Base-by-base conservation (phyloP, 1,140 invertebrate genomes). In the Drosophila tsacasi region DNA sequence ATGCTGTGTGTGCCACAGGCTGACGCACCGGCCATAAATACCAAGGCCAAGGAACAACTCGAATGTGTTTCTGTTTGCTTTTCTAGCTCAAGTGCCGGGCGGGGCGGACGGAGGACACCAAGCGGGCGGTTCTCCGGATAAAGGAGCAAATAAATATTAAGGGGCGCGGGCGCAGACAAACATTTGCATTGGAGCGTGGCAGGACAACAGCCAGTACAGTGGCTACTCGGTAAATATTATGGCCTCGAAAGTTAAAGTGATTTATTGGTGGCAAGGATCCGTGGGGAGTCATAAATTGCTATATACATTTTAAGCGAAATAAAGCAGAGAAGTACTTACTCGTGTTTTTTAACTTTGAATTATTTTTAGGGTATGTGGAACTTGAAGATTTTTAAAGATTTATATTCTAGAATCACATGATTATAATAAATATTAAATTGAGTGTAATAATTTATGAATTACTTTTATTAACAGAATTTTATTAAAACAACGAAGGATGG, bases 31-130 rank as follows among this genome's bases (percentile, higher is more conserved):
- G 76, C 59, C 81, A 89, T 85, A 85, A 86, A 86, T 86, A 85
- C 62, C 74, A 89, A 89, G 81, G 84, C 77, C 81, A 89, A 72
- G 84, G 81, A 84, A 81, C 76, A 89, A 81, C 81, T 81, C 60
- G 68, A 81, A 84, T 58, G 77, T 89, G 85, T 79, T 84, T 87
- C 71, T 82, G 81, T 78, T 87, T 83, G 81, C 69, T 62, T 78
- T 84, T 54, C 77, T 50, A 68, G 76, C 84, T 65, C 49, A 71
- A 77, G 67, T 54, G 66, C 44, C 50, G 54, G 54, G 52, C 25
- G 54, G 54, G 8, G 47, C 47, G 47, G 42, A 30, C 37, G 60
- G 47, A 37, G 72, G 55, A 42, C 46, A 65, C 62, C 42, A 67
- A 50, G 32, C 37, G 40, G 42, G 61, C 35, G 35, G 73, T 59